Percentiles rank a stretch among this genome's conserved stretches.
Conservation (phyloP, 1,140 invertebrate genomes). For the Leptoteleia sp. region DNA sequence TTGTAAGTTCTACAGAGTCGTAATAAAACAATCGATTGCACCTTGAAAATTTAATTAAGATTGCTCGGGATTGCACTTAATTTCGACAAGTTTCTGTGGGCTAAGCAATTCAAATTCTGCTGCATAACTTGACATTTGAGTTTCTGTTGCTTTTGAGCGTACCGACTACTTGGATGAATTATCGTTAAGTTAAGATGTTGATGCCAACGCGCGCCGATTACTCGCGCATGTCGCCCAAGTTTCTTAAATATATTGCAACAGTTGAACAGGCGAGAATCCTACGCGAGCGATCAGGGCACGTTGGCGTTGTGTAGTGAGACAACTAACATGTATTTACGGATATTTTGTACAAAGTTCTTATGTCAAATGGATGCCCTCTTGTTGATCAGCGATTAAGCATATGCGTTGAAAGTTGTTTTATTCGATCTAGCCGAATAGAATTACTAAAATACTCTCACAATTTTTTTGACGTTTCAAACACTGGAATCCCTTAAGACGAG, state of each 20-base stretch:
- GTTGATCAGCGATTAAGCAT: conserved; percentile 61
- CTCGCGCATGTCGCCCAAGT: conserved; percentile 26
- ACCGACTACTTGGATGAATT: conserved; percentile 47
- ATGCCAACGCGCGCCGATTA: conserved; percentile 28
- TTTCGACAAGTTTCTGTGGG: background rate
- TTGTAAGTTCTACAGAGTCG: conserved; percentile 9
- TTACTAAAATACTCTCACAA: too few relatives aligned
- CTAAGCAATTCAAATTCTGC: conserved; percentile 58
- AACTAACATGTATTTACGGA: conserved; percentile 64
- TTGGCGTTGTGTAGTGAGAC: conserved; percentile 46
- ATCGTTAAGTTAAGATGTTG: conserved; percentile 42
- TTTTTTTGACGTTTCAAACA: too few relatives aligned
- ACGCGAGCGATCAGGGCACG: conserved; percentile 25
- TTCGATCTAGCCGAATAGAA: too few relatives aligned
- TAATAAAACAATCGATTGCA: conserved; percentile 28
- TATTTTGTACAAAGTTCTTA: conserved; percentile 66
- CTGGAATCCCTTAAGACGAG: too few relatives aligned
- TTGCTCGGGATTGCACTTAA: conserved; percentile 34
- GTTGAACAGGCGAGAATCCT: conserved; percentile 19
- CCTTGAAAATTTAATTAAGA: conserved; percentile 13
- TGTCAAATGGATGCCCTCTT: conserved; percentile 65
- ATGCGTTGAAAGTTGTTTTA: conserved; percentile 60
- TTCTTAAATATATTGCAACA: conserved; percentile 56
- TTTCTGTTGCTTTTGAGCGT: conserved; percentile 48
- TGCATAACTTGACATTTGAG: conserved; percentile 49